Evolutionary conservation across 2,888 invertebrate species (phyloP).

Genomic region (Gonocerus acuteangulatus): DNA sequence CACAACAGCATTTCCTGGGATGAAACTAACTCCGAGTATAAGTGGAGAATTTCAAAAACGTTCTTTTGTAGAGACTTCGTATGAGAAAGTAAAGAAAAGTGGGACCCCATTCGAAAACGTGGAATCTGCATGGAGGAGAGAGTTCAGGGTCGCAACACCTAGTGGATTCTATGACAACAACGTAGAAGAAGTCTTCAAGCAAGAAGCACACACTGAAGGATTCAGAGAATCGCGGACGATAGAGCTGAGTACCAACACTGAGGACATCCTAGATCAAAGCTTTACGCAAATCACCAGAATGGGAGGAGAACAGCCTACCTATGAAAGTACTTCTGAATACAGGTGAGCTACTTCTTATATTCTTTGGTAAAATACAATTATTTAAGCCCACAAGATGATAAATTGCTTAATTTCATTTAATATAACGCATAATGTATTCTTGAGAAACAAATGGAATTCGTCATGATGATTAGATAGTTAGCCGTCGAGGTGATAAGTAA

Average conservation of each 20-base stretch:
- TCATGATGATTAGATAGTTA: too few species aligned
- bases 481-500: too few species aligned
- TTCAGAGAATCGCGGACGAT: too few species aligned
- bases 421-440: too few species aligned
- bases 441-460: too few species aligned
- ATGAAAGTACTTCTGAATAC: not conserved
- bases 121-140: constrained; percentile 27
- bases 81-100: constrained; percentile 23
- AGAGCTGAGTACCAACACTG: not conserved
- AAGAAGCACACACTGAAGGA: not conserved
- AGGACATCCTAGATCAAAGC: constrained; percentile 26
- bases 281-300: constrained; percentile 22
- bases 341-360: constrained; percentile 1
- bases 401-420: too few species aligned
- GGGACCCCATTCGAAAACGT: constrained; percentile 33
- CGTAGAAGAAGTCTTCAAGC: not conserved
- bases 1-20: not conserved
- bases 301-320: constrained; percentile 9
- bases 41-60: not conserved
- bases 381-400: too few species aligned
- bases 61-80: constrained; percentile 29
- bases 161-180: constrained; percentile 31
- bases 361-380: too few species aligned
- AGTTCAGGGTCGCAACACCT: constrained; percentile 29
- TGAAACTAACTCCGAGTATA: too few species aligned